phyloP scores from a whole-genome alignment of 2,888 invertebrate species.

The Stramonita haemastoma region DNA sequence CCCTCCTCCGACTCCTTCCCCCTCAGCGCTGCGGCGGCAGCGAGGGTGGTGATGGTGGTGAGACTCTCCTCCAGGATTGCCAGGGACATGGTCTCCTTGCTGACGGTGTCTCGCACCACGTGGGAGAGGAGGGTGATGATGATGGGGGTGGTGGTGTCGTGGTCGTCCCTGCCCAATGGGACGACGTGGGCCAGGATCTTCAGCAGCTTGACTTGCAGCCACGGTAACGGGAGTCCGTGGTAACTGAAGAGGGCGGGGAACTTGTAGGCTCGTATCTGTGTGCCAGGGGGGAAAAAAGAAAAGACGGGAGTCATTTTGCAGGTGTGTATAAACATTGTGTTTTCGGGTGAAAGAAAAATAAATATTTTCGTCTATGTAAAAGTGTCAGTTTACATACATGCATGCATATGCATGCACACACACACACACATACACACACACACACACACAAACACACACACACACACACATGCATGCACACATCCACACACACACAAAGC shows the following conservation, averaged over 20 bases:
- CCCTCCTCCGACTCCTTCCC: neutral
- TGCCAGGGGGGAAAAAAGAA: neutral
- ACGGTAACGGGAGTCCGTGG: slow-evolving; percentile 75
- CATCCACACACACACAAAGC: neutral
- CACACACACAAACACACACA: neutral
- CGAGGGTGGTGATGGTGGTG: slow-evolving; percentile 57
- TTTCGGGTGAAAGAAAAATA: too few relatives aligned
- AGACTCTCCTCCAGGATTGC: slow-evolving; percentile 74
- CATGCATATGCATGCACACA: neutral
- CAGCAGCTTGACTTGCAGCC: slow-evolving; percentile 74
- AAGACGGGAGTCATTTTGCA: too few relatives aligned
- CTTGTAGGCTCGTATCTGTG: slow-evolving; percentile 28
- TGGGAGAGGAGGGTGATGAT: slow-evolving; percentile 36
- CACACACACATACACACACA: neutral
- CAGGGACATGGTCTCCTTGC: slow-evolving; percentile 44
- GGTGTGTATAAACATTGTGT: too few relatives aligned
- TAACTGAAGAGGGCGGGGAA: slow-evolving; percentile 66
- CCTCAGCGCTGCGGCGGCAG: neutral
- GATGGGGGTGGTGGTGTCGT: slow-evolving; percentile 49
- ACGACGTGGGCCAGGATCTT: slow-evolving; percentile 68
- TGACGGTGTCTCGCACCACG: slow-evolving; percentile 41
- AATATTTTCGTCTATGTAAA: too few relatives aligned
- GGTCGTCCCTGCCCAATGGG: slow-evolving; percentile 41
- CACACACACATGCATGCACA: neutral
- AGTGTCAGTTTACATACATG: neutral